Evolutionary conservation across 2,888 invertebrate species (phyloP).

Genomic region (Acanthococcus lagerstroemiae): DNA sequence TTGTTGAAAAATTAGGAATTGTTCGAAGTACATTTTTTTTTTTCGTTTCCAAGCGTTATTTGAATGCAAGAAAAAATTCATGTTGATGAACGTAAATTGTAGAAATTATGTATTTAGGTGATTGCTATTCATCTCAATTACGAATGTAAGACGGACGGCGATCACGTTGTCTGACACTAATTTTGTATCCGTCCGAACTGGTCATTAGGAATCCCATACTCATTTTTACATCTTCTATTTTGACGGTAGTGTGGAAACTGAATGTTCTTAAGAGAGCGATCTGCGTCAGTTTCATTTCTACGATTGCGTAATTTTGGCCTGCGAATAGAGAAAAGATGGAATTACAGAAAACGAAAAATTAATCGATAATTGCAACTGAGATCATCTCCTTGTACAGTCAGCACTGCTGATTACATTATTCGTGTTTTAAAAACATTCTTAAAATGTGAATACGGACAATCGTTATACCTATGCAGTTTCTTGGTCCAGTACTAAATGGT

Average conservation of each 20-base stretch:
- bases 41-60: too few relatives aligned
- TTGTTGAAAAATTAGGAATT: too few relatives aligned
- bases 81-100: too few relatives aligned
- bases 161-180: slow-evolving; percentile 31
- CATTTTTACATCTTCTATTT: slow-evolving; percentile 34
- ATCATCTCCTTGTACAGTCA: background rate
- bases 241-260: slow-evolving; percentile 33
- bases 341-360: background rate
- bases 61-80: too few relatives aligned
- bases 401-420: too few relatives aligned
- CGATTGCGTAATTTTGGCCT: slow-evolving; percentile 36
- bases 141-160: background rate
- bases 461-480: background rate
- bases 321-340: too few relatives aligned
- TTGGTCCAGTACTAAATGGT: background rate
- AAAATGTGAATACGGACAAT: too few relatives aligned
- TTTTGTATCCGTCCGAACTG: slow-evolving; percentile 33
- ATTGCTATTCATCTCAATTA: background rate
- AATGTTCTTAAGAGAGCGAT: slow-evolving; percentile 34
- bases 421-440: too few relatives aligned
- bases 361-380: background rate
- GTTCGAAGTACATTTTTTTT: too few relatives aligned
- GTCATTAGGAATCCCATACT: slow-evolving; percentile 34
- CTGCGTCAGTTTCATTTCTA: slow-evolving; percentile 35
- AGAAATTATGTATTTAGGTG: too few relatives aligned